Evolutionary conservation across 2,113 vertebrate species (phyloP), one percentile per base, ranked within the genome.

Genomic region (Arizona elegans): DNA sequence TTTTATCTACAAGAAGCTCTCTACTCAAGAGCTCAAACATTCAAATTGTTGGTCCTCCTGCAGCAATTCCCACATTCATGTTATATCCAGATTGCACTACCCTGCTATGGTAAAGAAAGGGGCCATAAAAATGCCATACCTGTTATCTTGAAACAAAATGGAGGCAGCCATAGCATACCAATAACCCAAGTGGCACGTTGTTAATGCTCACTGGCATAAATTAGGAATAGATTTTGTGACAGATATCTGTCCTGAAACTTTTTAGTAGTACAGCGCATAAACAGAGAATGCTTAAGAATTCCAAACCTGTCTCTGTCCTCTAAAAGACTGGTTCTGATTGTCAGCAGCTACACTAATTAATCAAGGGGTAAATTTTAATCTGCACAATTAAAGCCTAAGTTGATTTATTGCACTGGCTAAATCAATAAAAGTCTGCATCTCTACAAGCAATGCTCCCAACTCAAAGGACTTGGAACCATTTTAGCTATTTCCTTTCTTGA

Each of bases 1-100:
- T 96, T 93, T 95, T 0, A 70, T 93, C 95, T 93, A 50, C 23
- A 26, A 91, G 17, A 10, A 91, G 86, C 91, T 94, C 89, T 94
- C 91, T 90, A 92, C 26, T 90, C 85, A 92, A 87, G 8, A 87
- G 65, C 62, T 15, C 29, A n/a, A 70, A 15, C 29, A n/a, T 70
- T n/a, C 62, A 70, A 70, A 70, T 93, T 94, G 56, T 94, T 95
- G 70, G n/a, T 81, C 94, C 87, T 15, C 91, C 21, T 54, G 10
- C 8, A 92, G 26, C 62, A 13, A 87, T 52, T 59, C 55, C 29
- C 29, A 91, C 81, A 65, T 87, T 65, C 58, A 75, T 0, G 0
- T 53, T 11, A 53, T 90, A 6, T 0, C 91, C 17, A 13, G 70
- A 8, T 17, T 24, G 8, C 26, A 89, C 53, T 23, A 17, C 24